phyloP scores from a whole-genome alignment of 1,140 invertebrate genomes.

The Conus ventricosus region DNA sequence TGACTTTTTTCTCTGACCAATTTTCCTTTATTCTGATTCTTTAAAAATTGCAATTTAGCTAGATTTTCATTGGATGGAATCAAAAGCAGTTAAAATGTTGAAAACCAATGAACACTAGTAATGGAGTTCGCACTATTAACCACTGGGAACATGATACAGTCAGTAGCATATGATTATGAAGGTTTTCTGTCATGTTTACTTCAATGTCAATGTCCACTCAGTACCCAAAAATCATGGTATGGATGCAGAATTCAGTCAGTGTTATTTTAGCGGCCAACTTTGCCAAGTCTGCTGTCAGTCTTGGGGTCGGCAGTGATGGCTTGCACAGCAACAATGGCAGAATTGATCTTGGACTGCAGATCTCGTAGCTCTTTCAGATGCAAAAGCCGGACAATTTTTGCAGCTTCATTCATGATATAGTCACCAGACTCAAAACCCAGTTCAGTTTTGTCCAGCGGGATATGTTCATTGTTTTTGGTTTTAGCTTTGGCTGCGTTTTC shows the following conservation, averaged over 20 bases:
- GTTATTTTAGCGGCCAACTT: slow-evolving; percentile 83
- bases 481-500: slow-evolving; percentile 77
- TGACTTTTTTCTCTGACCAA: too few relatives aligned
- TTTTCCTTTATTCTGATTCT: too few relatives aligned
- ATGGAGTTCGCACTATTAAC: too few relatives aligned
- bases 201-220: neutral
- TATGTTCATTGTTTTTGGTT: slow-evolving; percentile 28
- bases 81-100: too few relatives aligned
- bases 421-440: slow-evolving; percentile 83
- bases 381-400: slow-evolving; percentile 87
- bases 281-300: slow-evolving; percentile 94
- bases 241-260: neutral
- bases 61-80: too few relatives aligned
- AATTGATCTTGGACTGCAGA: slow-evolving; percentile 95
- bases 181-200: too few relatives aligned
- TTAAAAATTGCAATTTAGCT: too few relatives aligned
- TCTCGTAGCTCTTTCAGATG: slow-evolving; percentile 93
- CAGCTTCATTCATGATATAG: slow-evolving; percentile 84
- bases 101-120: too few relatives aligned
- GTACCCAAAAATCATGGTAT: neutral
- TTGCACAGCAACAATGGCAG: slow-evolving; percentile 93
- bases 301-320: slow-evolving; percentile 96
- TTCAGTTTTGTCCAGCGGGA: slow-evolving; percentile 81
- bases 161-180: too few relatives aligned
- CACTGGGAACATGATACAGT: too few relatives aligned